Evolutionary conservation across 2,113 vertebrate species (phyloP), one percentile per base, ranked within the genome.

Genomic region (Solea solea): DNA sequence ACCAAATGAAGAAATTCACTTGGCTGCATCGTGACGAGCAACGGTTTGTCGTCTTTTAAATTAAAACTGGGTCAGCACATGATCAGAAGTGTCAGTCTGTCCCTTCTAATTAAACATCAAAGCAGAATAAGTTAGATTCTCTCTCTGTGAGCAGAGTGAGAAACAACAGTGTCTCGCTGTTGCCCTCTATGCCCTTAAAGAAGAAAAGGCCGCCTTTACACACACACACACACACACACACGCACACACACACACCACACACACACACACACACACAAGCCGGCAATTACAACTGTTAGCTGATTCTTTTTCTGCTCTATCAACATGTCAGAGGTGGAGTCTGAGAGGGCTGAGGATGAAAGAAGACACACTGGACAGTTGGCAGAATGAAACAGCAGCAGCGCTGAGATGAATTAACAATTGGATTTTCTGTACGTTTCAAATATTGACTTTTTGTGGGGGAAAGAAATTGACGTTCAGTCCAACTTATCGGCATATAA

Each of bases 211-310:
- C 65, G 72, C 28, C 42, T 13, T 41, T 27, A 9, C 63, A 58
- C 64, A 45, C 45, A 53, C 73, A 58, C 64, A 45, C 45, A 53
- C 73, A 74, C 65, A 61, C n/a, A n/a, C n/a, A n/a, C n/a, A n/a
- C n/a, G n/a, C 64, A 45, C 45, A 53, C 73, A 9, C 63, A 58
- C 64, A 45, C 45, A 53, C 73, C 64, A 45, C 45, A 53, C 73
- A 9, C 63, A 58, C 64, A 45, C 45, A 53, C 73, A 58, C 64
- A 45, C 45, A 53, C 73, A 74, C 65, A 61, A 75, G 44, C 66
- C 52, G 62, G 66, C 76, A 80, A 87, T 81, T 71, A 69, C 53
- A 74, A 70, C 79, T 53, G 9, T 52, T 50, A 44, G 45, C 69
- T 42, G 55, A 39, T 52, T 51, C 41, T 72, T 42, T 62, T 53